Base-by-base conservation (phyloP, 1,140 invertebrate species). In the Pygmarrhopalites habei region DNA sequence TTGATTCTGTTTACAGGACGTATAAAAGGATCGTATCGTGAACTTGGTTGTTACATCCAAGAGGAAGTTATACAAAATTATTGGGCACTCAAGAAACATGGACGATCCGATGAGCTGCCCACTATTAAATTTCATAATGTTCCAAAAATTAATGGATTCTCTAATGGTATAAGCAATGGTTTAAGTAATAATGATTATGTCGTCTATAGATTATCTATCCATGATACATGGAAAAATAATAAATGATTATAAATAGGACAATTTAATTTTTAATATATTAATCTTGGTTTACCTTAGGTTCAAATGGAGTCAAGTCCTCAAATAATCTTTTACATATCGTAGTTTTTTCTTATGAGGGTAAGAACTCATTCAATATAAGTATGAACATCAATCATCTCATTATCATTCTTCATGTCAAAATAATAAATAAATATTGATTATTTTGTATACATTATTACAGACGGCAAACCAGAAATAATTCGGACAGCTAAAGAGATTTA, bases 61-160 rank as follows among this genome's bases (percentile, higher is more conserved):
- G 67, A 65, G 7, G 67, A 69, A 29, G 43, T 69, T 25, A 44
- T 46, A n/a, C 63, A 63, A 25, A 60, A 66, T 56, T 63, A 65
- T 30, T 69, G 64, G 63, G 64, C 61, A 3, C 21, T 69, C 10
- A 59, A 64, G 39, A 46, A 60, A 44, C 29, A 32, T n/a, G 35
- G 35, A 12, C 4, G 39, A 25, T 19, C 4, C 23, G 32, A 15
- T n/a, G 62, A 68, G 0, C 62, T 57, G 5, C 67, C 63, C 7
- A 41, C 43, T 1, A 46, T 69, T 19, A 60, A 63, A 35, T 66
- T 69, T 52, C 60, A 65, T 51, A 69, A 69, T 46, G 32, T 69
- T 49, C 23, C 56, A 1, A 66, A 51, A 23, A 25, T 32, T 3
- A 64, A 69, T 56, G 58, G 57, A 1, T 49, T 61, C 32, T 23